A percentile compares a stretch with the other conserved stretches of the same genome.
Evolutionary conservation across 1,140 invertebrate genomes (phyloP).

Genomic region (Coptotermes formosanus): DNA sequence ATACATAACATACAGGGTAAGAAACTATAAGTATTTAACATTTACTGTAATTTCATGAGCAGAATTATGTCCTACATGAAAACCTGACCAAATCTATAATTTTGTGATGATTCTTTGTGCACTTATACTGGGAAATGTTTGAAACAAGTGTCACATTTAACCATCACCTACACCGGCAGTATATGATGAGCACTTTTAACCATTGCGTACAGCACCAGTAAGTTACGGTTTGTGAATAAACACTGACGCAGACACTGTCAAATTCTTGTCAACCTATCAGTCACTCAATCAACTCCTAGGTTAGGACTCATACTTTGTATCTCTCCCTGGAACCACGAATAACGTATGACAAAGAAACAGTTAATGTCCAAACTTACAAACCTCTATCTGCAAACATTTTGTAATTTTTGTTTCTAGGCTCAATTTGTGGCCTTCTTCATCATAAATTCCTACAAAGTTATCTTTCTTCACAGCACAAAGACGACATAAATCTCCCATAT

Average conservation of each 20-base stretch:
- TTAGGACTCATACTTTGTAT: not conserved
- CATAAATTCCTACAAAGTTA: constrained; percentile 49
- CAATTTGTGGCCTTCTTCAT: constrained; percentile 49
- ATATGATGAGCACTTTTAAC: too few species aligned
- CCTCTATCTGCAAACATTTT: constrained; percentile 53
- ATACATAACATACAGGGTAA: too few species aligned
- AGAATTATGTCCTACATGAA: too few species aligned
- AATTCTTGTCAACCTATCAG: not conserved
- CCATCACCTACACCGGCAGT: too few species aligned
- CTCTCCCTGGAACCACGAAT: not conserved
- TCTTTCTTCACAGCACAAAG: constrained; percentile 53
- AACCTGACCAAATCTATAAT: too few species aligned
- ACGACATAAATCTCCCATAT: constrained; percentile 51
- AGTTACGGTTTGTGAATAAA: not conserved
- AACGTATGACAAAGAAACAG: not conserved
- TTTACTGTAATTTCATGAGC: too few species aligned
- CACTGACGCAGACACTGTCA: not conserved
- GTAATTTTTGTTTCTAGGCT: constrained; percentile 49
- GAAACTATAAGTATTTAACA: too few species aligned
- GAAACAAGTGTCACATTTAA: too few species aligned
- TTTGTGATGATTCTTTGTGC: too few species aligned
- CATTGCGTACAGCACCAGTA: too few species aligned
- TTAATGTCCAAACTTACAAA: constrained; percentile 34
- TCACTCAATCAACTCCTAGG: not conserved
- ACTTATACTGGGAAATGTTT: too few species aligned